A percentile compares a stretch with the other conserved stretches of the same genome.
Evolutionary conservation across 2,888 invertebrate species (phyloP).

Genomic region (Protonemura montana): DNA sequence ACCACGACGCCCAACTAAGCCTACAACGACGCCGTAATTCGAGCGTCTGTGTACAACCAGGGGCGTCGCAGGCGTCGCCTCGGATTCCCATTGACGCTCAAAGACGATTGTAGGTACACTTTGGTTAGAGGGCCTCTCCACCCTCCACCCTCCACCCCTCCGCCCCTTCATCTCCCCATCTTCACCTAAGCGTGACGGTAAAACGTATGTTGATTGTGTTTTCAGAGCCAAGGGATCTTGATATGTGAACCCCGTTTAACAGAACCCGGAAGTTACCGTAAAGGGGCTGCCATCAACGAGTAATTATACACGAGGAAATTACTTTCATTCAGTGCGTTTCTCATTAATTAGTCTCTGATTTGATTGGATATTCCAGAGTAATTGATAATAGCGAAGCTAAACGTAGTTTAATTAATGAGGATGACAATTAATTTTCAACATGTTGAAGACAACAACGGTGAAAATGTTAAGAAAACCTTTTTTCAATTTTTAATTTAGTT

Average conservation of each 20-base stretch:
- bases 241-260: neutral
- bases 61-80: neutral
- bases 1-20: no score
- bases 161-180: no score
- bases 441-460: no score
- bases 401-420: neutral
- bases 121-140: neutral
- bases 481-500: no score
- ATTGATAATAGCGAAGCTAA: neutral
- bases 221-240: neutral
- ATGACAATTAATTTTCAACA: neutral
- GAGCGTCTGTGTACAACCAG: neutral
- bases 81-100: neutral
- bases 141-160: no score
- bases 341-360: neutral
- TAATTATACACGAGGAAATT: neutral
- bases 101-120: neutral
- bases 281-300: neutral
- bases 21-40: neutral
- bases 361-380: neutral
- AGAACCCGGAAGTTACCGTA: neutral
- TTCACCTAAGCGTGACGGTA: no score
- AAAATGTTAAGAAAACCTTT: no score
- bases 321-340: neutral
- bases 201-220: no score